These are phyloP conservation scores for Aphrophora alni DNA, from an alignment of 2,888 invertebrate species.

Conservation along the genomic window DNA sequence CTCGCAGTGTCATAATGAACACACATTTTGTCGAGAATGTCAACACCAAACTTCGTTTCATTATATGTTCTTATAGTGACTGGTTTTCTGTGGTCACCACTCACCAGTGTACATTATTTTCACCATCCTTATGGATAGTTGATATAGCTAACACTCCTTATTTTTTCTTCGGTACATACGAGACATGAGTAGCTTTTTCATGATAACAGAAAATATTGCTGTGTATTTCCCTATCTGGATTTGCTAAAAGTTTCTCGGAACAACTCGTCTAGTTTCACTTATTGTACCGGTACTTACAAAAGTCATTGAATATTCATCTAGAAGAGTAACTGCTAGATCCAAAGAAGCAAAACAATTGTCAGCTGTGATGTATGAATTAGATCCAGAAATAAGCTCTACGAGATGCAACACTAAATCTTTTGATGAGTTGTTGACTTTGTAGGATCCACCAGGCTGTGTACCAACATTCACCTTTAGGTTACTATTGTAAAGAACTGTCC, in stretches of 20 bases:
- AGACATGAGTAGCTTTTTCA: background rate
- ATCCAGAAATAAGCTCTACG: too few species aligned
- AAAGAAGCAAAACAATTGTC: background rate
- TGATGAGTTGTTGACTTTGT: background rate
- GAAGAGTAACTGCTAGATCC: background rate
- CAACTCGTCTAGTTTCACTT: too few species aligned
- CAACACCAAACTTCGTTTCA: background rate
- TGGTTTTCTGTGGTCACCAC: background rate
- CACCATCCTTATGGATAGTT: background rate
- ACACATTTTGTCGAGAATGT: background rate
- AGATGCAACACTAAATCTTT: too few species aligned
- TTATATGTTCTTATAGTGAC: background rate
- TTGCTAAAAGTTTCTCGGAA: background rate
- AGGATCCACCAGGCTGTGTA: background rate
- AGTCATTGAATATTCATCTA: background rate
- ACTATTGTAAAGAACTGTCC: too few species aligned
- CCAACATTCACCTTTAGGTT: background rate
- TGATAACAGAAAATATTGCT: background rate
- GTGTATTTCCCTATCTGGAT: background rate
- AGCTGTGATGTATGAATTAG: background rate
- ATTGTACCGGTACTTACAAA: background rate
- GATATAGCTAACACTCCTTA: background rate
- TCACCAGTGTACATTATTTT: background rate
- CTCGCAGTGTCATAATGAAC: background rate
- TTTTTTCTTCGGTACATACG: background rate